phyloP scores from a whole-genome alignment of 1,140 invertebrate species.

The Pantala flavescens region DNA sequence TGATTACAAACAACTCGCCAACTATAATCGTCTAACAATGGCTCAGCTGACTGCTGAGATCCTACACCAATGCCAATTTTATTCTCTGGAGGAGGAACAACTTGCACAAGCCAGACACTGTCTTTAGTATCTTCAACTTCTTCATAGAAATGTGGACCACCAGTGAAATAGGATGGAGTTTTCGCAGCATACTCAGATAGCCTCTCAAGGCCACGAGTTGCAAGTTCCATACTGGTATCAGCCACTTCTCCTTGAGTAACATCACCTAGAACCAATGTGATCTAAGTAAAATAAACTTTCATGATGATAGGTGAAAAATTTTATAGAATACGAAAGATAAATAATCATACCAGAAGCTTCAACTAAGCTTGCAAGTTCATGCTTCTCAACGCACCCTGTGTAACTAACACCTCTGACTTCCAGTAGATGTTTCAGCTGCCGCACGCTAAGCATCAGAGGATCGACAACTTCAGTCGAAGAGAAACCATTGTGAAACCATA shows the following conservation, averaged over 20 bases:
- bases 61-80: background rate
- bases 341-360: conserved; percentile 34
- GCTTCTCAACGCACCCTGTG: conserved; percentile 39
- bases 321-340: background rate
- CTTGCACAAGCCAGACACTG: conserved; percentile 44
- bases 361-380: conserved; percentile 38
- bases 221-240: conserved; percentile 19
- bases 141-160: conserved; percentile 40
- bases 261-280: conserved; percentile 23
- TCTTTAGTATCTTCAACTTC: conserved; percentile 46
- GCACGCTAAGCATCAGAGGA: conserved; percentile 38
- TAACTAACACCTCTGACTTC: conserved; percentile 42
- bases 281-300: background rate
- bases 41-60: conserved; percentile 19
- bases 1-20: conserved; percentile 37
- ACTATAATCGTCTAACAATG: conserved; percentile 29
- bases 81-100: conserved; percentile 25
- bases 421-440: conserved; percentile 39
- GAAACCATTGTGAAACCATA: conserved; percentile 28
- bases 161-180: conserved; percentile 35
- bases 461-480: conserved; percentile 29
- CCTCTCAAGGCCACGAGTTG: conserved; percentile 14
- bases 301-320: background rate
- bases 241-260: conserved; percentile 27
- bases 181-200: conserved; percentile 20